Percentiles rank a stretch among this genome's conserved stretches.
Conservation (phyloP, 1,140 invertebrate genomes). For the Cecropterus lyciades region DNA sequence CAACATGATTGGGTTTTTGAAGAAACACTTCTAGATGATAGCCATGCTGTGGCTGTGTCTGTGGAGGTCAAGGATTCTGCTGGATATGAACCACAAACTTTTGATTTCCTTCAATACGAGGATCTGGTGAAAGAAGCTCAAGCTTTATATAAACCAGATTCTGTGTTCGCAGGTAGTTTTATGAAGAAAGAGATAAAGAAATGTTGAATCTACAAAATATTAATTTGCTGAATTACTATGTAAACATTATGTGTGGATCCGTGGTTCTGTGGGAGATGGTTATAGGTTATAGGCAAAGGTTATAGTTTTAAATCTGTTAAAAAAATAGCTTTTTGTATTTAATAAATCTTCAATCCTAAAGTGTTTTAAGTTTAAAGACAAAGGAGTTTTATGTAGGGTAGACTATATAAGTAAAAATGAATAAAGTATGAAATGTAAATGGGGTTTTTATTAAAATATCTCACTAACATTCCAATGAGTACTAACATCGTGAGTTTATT, state of each 20-base stretch:
- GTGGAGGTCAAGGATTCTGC: conserved; percentile 58
- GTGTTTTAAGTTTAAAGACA: too few species aligned
- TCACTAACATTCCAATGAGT: conserved; percentile 38
- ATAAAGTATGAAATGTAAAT: not conserved
- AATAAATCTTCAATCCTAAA: too few species aligned
- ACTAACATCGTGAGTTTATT: conserved; percentile 47
- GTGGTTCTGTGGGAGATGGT: too few species aligned
- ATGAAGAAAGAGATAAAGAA: conserved; percentile 76
- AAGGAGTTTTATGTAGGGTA: not conserved
- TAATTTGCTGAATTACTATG: too few species aligned
- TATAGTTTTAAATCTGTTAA: too few species aligned
- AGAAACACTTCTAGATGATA: conserved; percentile 92
- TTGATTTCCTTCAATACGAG: conserved; percentile 82
- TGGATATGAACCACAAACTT: conserved; percentile 53
- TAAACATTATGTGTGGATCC: too few species aligned
- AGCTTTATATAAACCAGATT: conserved; percentile 83
- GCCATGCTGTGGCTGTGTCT: conserved; percentile 93
- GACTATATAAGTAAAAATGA: conserved; percentile 15
- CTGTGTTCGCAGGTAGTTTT: conserved; percentile 84
- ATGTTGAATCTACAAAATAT: conserved; percentile 35
- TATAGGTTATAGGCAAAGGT: too few species aligned
- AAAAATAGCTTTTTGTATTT: too few species aligned
- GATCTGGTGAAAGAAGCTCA: conserved; percentile 85
- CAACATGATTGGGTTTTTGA: conserved; percentile 92
- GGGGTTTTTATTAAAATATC: conserved; percentile 24